Percentiles rank a stretch among this genome's conserved stretches.
These are phyloP conservation scores for Melanostigma gelatinosum DNA, from an alignment of 2,113 vertebrate species.

Conservation along the genomic window DNA sequence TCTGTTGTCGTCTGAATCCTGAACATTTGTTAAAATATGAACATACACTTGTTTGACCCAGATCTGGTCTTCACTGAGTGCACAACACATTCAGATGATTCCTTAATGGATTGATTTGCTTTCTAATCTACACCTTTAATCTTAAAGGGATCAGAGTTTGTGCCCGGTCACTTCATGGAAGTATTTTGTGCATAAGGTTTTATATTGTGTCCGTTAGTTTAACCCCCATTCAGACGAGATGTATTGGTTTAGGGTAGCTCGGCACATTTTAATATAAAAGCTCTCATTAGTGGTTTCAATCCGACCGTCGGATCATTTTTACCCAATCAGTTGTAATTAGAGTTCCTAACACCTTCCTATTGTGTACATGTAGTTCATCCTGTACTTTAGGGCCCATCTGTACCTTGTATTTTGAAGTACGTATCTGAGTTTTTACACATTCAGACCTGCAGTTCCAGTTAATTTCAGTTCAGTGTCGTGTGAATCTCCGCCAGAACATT, in stretches of 20 bases:
- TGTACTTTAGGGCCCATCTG: neutral
- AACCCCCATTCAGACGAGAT: neutral
- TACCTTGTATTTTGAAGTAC: neutral
- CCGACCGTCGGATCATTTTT: neutral
- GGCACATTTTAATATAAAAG: neutral
- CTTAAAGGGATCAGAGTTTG: neutral
- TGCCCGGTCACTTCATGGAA: neutral
- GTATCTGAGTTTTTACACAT: neutral
- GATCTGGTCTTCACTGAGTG: constrained; percentile 38
- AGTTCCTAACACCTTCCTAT: no score
- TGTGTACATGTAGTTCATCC: neutral
- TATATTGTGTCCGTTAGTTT: neutral
- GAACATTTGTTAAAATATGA: neutral
- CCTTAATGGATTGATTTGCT: constrained; percentile 12
- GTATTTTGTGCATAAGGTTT: constrained; percentile 39
- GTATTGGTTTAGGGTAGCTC: neutral
- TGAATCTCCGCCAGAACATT: neutral
- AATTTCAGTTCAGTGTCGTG: neutral
- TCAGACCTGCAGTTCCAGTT: neutral
- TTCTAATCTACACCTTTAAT: neutral
- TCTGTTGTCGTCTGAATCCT: neutral
- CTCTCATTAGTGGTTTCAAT: neutral
- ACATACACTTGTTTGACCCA: constrained; percentile 15
- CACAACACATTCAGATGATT: neutral
- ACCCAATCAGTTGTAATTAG: neutral